These are phyloP conservation scores for Cataglyphis livida DNA, from an alignment of 2,888 invertebrate genomes.

Conservation along the genomic window DNA sequence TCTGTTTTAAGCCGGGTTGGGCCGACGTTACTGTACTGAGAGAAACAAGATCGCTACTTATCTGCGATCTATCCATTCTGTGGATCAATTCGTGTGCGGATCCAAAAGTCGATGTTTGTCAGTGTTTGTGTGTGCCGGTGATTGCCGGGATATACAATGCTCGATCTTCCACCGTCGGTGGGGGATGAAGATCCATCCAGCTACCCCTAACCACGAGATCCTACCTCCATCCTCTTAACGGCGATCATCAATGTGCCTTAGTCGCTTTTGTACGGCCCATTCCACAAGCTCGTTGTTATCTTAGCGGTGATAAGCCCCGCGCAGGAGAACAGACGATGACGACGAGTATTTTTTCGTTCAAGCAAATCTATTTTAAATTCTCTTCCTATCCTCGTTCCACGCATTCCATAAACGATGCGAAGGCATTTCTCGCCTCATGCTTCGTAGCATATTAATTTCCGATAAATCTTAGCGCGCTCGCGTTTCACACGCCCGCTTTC, in stretches of 20 bases:
- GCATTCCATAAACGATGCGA: constrained; percentile 40
- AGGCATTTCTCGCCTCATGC: constrained; percentile 65
- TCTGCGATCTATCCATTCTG: constrained; percentile 72
- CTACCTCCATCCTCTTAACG: constrained; percentile 43
- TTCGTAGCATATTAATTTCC: constrained; percentile 78
- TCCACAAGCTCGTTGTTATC: constrained; percentile 41
- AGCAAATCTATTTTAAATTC: constrained; percentile 82
- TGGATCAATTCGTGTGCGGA: constrained; percentile 67
- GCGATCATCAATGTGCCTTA: constrained; percentile 65
- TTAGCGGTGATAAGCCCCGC: constrained; percentile 74
- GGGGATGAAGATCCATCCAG: constrained; percentile 48
- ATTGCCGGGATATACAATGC: constrained; percentile 56
- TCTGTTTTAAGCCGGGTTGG: constrained; percentile 42
- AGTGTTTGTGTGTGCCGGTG: constrained; percentile 40
- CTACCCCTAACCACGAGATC: constrained; percentile 19
- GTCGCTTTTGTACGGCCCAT: constrained; percentile 61
- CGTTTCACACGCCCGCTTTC: constrained; percentile 9
- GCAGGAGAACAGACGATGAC: constrained; percentile 63
- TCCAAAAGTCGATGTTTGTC: constrained; percentile 47
- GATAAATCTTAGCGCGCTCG: constrained; percentile 32
- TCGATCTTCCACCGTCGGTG: constrained; percentile 48
- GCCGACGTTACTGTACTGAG: constrained; percentile 16
- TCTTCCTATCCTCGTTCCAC: constrained; percentile 47
- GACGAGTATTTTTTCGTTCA: constrained; percentile 66
- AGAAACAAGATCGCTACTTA: constrained; percentile 65